phyloP scores from a whole-genome alignment of 2,888 invertebrate genomes.

The Nomada fabriciana region DNA sequence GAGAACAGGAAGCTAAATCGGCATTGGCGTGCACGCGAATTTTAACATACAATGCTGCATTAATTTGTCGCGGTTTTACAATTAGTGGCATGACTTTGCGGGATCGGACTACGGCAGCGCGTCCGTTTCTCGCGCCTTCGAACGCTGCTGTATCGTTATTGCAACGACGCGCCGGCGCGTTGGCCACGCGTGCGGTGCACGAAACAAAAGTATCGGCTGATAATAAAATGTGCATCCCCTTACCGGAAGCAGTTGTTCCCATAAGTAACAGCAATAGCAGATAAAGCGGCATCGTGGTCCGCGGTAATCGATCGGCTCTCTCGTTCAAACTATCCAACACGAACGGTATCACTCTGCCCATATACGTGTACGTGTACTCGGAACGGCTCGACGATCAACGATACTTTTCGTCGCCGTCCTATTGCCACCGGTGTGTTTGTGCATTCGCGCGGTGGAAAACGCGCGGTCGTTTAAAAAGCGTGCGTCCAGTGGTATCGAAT shows the following conservation, averaged over 20 bases:
- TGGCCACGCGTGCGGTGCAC: not conserved
- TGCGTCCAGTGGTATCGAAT: no score
- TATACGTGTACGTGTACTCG: not conserved
- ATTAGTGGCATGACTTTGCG: constrained; percentile 48
- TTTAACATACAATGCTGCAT: constrained; percentile 68
- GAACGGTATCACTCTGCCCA: not conserved
- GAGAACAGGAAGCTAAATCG: not conserved
- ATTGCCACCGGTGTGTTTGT: no score
- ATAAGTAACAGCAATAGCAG: constrained; percentile 31
- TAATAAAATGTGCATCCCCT: constrained; percentile 18
- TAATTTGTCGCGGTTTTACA: constrained; percentile 50
- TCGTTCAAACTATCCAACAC: not conserved
- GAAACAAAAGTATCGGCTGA: not conserved
- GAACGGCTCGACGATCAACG: no score
- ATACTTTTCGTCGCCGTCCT: no score
- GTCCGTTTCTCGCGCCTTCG: not conserved
- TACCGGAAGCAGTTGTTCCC: constrained; percentile 43
- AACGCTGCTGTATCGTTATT: not conserved
- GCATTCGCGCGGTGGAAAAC: no score
- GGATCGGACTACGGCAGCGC: constrained; percentile 16
- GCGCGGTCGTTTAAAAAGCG: no score
- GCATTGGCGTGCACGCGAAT: constrained; percentile 14
- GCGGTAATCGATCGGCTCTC: not conserved
- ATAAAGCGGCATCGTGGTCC: constrained; percentile 19
- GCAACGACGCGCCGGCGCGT: not conserved